phyloP scores from a whole-genome alignment of 2,888 invertebrate species.

The Euplexia lucipara region DNA sequence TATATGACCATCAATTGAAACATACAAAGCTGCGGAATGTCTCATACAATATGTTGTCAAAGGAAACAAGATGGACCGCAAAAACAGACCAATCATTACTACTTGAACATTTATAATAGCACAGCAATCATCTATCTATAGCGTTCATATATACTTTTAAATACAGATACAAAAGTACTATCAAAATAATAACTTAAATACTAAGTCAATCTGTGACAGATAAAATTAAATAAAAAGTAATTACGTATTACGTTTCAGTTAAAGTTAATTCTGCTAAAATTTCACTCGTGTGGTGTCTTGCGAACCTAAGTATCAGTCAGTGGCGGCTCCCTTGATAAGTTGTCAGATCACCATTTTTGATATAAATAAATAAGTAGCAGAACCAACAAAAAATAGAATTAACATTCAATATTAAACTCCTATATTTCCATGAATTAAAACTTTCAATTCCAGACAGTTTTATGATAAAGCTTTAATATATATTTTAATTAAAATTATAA shows the following conservation, averaged over 20 bases:
- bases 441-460: conserved; percentile 56
- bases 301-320: conserved; percentile 34
- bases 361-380: conserved; percentile 20
- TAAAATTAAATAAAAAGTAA: conserved; percentile 50
- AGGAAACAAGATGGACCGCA: conserved; percentile 50
- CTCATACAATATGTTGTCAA: conserved; percentile 60
- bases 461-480: conserved; percentile 62
- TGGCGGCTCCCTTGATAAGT: conserved; percentile 12
- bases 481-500: conserved; percentile 58
- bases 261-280: conserved; percentile 40
- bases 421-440: conserved; percentile 44
- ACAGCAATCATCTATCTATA: conserved; percentile 52
- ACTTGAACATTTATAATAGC: conserved; percentile 51
- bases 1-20: conserved; percentile 59
- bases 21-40: conserved; percentile 71
- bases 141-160: conserved; percentile 35
- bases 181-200: conserved; percentile 57
- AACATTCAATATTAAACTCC: conserved; percentile 26
- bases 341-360: conserved; percentile 23
- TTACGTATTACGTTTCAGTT: conserved; percentile 55
- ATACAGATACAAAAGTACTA: conserved; percentile 57
- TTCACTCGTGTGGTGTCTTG: background rate
- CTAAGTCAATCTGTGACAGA: conserved; percentile 46
- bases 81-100: conserved; percentile 48
- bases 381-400: conserved; percentile 33